phyloP scores from a whole-genome alignment of 2,113 vertebrate species.

The Geothlypis trichas region DNA sequence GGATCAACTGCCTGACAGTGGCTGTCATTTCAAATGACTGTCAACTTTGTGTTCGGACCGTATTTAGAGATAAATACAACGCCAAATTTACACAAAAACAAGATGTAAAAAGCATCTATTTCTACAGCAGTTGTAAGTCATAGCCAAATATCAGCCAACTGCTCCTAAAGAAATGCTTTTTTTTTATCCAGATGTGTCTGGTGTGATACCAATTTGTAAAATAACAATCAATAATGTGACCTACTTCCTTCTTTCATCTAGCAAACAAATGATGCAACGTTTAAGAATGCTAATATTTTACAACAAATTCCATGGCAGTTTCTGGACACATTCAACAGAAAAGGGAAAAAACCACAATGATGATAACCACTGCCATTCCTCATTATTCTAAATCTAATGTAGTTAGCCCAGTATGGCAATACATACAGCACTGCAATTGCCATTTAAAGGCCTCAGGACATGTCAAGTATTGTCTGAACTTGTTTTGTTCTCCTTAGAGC shows the following conservation, averaged over 20 bases:
- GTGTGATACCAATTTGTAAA: neutral
- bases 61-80: neutral
- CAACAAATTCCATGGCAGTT: neutral
- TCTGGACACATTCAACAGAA: neutral
- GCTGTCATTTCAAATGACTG: neutral
- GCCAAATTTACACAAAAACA: neutral
- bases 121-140: neutral
- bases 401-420: neutral
- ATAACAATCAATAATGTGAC: neutral
- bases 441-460: neutral
- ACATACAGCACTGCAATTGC: neutral
- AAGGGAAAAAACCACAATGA: neutral
- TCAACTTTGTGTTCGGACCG: neutral
- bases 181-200: neutral
- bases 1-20: neutral
- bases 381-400: neutral
- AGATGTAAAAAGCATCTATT: neutral
- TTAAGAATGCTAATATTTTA: neutral
- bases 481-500: neutral
- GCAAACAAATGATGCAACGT: neutral
- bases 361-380: neutral
- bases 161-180: neutral
- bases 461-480: neutral
- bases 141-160: neutral
- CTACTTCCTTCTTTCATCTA: neutral